Evolutionary conservation across 2,888 invertebrate genomes (phyloP).

Genomic region (Tetragnatha montana): DNA sequence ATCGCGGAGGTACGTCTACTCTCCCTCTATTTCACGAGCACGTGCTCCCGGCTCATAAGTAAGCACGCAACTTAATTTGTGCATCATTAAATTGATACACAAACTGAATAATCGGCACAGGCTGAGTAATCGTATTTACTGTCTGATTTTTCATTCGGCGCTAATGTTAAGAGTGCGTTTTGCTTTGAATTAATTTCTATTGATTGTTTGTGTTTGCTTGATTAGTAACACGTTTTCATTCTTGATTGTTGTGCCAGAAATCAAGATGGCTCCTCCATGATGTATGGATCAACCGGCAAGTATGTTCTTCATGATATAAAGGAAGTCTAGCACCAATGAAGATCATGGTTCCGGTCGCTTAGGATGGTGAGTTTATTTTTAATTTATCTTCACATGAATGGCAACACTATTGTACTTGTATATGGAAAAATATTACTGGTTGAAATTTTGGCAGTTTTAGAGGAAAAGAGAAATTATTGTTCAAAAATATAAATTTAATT

Average conservation of each 20-base stretch:
- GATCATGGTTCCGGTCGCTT: background rate
- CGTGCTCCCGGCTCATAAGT: background rate
- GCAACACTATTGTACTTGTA: conserved; percentile 21
- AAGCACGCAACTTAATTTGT: conserved; percentile 32
- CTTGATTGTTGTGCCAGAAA: conserved; percentile 30
- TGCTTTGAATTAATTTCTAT: background rate
- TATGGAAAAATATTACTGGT: background rate
- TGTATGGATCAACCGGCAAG: conserved; percentile 28
- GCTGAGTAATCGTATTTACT: background rate
- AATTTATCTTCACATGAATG: background rate
- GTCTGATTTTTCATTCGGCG: background rate
- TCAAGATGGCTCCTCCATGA: background rate
- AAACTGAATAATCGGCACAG: conserved; percentile 13
- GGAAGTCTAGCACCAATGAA: background rate
- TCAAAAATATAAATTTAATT: background rate
- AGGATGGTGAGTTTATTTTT: conserved; percentile 9
- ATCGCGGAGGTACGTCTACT: conserved; percentile 21
- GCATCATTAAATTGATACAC: conserved; percentile 37
- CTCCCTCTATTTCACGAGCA: conserved; percentile 6
- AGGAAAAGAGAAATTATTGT: background rate
- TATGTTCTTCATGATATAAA: conserved; percentile 24
- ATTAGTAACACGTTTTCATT: conserved; percentile 27
- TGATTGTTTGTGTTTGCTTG: conserved; percentile 15
- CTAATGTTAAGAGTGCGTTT: background rate
- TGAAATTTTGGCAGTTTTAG: background rate